phyloP scores from a whole-genome alignment of 2,888 invertebrate species.

The Lycocerus yunnanus region DNA sequence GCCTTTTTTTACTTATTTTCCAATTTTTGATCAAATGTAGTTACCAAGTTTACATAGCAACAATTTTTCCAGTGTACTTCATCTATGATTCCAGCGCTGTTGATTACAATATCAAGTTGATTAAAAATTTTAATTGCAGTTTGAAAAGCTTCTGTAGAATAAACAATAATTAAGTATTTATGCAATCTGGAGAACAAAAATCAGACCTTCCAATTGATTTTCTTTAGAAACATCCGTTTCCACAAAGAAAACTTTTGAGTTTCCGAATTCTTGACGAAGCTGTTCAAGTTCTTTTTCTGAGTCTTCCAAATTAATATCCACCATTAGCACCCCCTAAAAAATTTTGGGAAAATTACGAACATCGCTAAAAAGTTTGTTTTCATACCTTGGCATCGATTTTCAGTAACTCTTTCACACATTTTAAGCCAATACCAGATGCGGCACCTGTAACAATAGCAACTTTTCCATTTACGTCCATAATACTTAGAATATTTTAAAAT shows the following conservation, averaged over 20 bases:
- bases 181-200: neutral
- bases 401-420: conserved; percentile 2
- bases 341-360: neutral
- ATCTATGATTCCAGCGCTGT: conserved; percentile 34
- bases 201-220: conserved; percentile 70
- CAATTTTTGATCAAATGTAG: neutral
- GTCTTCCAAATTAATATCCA: conserved; percentile 41
- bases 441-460: neutral
- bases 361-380: neutral
- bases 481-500: too few relatives aligned
- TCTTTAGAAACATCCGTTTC: conserved; percentile 75
- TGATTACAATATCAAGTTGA: conserved; percentile 36
- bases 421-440: neutral
- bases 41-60: conserved; percentile 36
- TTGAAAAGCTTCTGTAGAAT: conserved; percentile 5
- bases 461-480: neutral
- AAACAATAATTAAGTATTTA: neutral
- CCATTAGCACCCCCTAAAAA: conserved; percentile 45
- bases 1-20: neutral
- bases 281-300: conserved; percentile 68
- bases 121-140: neutral
- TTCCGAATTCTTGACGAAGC: conserved; percentile 66
- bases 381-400: conserved; percentile 9
- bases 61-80: conserved; percentile 34
- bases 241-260: conserved; percentile 69